Conservation (phyloP, 2,113 vertebrate genomes). For the Colinus virginianus region DNA sequence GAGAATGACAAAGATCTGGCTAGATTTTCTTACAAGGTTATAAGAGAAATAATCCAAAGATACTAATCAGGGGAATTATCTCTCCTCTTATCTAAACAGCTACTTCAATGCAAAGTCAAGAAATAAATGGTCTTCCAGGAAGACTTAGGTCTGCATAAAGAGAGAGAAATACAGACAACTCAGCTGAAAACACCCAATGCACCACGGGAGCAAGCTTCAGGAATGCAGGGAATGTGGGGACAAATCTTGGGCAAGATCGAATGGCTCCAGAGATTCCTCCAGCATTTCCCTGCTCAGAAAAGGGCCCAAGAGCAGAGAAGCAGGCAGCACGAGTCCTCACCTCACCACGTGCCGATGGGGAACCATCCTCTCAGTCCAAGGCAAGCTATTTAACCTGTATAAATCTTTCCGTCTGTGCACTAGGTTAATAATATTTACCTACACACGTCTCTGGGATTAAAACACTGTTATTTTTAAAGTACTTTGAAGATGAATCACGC, state of each 20-base stretch:
- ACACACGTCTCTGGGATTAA: not conserved
- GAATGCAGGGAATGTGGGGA: not conserved
- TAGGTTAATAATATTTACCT: conserved; percentile 43
- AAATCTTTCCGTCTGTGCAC: conserved; percentile 27
- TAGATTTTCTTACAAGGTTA: conserved; percentile 55
- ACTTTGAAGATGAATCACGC: conserved; percentile 25
- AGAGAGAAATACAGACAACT: not conserved
- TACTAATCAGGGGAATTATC: not conserved
- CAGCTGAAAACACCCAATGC: not conserved
- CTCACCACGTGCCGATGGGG: not conserved
- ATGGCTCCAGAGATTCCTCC: not conserved
- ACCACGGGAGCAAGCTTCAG: not conserved
- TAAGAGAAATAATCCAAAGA: conserved; percentile 49
- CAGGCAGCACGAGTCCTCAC: not conserved
- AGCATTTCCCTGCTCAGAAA: not conserved
- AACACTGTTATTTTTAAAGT: conserved; percentile 36
- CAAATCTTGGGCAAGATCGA: not conserved
- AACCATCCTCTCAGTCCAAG: not conserved
- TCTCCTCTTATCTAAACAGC: conserved; percentile 33
- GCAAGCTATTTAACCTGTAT: not conserved
- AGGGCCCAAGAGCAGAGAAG: not conserved
- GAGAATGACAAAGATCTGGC: not conserved
- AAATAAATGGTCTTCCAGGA: conserved; percentile 39
- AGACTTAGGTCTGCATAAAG: not conserved
- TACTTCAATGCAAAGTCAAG: conserved; percentile 47